Base-by-base conservation (phyloP, 1,140 invertebrate species). In the Conus ventricosus region DNA sequence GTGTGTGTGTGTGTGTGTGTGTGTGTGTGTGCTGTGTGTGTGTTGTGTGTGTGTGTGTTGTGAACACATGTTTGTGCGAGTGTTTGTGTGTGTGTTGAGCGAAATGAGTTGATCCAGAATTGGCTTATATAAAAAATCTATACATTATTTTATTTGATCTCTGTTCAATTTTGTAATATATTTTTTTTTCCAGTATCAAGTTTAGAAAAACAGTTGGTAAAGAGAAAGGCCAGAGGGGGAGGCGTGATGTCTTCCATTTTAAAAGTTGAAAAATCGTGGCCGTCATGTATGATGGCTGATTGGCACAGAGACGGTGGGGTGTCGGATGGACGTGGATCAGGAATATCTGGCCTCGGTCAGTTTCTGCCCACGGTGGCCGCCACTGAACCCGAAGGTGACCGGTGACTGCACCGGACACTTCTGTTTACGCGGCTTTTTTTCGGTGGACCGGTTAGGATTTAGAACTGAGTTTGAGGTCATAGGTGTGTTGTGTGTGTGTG, bases 351-450 rank as follows among this genome's bases (percentile, higher is more conserved):
- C 84, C 5, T 57, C 11, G 17, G n/a, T 57, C 20, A 5, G n/a
- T n/a, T 63, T 5, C 84, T 67, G 5, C 55, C 63, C 63, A 67
- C 27, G 20, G 15, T 85, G n/a, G 60, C 10, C 0, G 17, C 7
- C 55, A 60, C 57, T 20, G 84, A 85, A 55, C 54, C 84, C 17
- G 84, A 85, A 57, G 57, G 55, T 67, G 84, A 71, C 57, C 55
- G 2, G 1, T 39, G 5, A 85, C 55, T 57, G 63, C 55, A 25
- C 25, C 55, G 5, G 54, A 55, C 25, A 67, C 84, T 0, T 20
- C 84, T 51, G 17, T 60, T 39, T 54, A 55, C 20, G 25, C 2
- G 55, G 84, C n/a, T n/a, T 6, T 23, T 85, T 85, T 39, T 27
- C 23, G 39, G 84, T 85, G n/a, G 63, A 60, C 57, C 17, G n/a